These are phyloP conservation scores for Crioceris asparagi DNA, from an alignment of 2,888 invertebrate species.

Conservation along the genomic window DNA sequence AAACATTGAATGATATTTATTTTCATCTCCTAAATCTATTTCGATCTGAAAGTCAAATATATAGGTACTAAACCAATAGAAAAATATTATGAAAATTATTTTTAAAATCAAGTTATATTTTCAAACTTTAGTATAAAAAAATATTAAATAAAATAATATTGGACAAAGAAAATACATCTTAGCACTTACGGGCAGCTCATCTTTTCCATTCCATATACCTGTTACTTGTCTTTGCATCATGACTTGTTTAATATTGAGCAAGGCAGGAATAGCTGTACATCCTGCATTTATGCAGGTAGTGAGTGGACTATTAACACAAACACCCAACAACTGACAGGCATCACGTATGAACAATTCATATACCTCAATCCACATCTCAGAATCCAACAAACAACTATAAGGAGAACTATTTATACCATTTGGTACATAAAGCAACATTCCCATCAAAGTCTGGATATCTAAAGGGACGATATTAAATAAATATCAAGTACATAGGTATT, in stretches of 20 bases:
- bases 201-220: constrained; percentile 89
- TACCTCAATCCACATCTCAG: constrained; percentile 73
- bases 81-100: no score
- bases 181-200: constrained; percentile 81
- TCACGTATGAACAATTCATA: constrained; percentile 86
- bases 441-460: constrained; percentile 81
- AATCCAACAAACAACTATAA: constrained; percentile 50
- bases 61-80: no score
- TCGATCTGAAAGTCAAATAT: constrained; percentile 69
- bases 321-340: constrained; percentile 81
- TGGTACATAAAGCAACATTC: constrained; percentile 67
- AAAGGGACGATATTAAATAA: constrained; percentile 18
- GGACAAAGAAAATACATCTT: not conserved
- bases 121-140: no score
- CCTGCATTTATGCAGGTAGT: constrained; percentile 90
- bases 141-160: no score
- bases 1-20: constrained; percentile 94
- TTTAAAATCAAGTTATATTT: no score
- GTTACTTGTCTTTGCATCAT: constrained; percentile 83
- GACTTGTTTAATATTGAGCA: constrained; percentile 87
- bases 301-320: constrained; percentile 82
- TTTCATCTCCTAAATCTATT: constrained; percentile 83
- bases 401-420: constrained; percentile 72
- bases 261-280: constrained; percentile 84
- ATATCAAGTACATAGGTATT: not conserved